Evolutionary conservation across 2,888 invertebrate species (phyloP), one percentile per base, ranked within the genome.

Genomic region (Gibbula magus): DNA sequence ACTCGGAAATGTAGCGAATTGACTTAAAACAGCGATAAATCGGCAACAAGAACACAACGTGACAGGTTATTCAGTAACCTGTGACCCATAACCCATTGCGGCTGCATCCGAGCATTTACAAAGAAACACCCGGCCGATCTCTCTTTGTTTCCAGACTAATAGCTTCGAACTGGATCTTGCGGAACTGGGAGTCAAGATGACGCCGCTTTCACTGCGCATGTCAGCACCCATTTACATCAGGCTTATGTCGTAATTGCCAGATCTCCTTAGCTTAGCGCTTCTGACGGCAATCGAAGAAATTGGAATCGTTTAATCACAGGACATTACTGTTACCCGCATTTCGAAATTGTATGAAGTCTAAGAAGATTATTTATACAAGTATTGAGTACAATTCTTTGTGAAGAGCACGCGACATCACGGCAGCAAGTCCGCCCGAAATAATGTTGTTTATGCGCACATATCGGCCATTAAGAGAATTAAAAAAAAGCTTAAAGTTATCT

Each of bases 271-370:
- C 70, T 32, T 32, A 18, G 29, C 35, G 32, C 70, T 32, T 35
- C 70, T 70, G 70, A 35, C 32, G 32, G 70, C 70, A 70, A 70
- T 70, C 70, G 70, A 70, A 70, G 70, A 70, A 70, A 70, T 70
- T 70, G 70, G 32, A 70, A 70, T 70, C 70, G 70, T 70, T 70
- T 70, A 70, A 70, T 70, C 70, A 70, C 70, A n/a, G 70, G 70
- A 70, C 39, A 35, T 70, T 70, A 70, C 29, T 70, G 39, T 35
- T 35, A 35, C 70, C 70, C 70, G 70, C 70, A 70, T 70, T 70
- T 70, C 35, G 16, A 35, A 70, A 70, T 39, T 70, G 20, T 70
- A 35, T 35, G 70, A 70, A 35, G 32, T 70, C 32, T 70, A 70
- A 70, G 70, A 32, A 70, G 70, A 70, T 70, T 70, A 70, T 70